Percentiles rank a stretch among this genome's conserved stretches.
Evolutionary conservation across 2,113 vertebrate genomes (phyloP).

Genomic region (Ovis canadensis): DNA sequence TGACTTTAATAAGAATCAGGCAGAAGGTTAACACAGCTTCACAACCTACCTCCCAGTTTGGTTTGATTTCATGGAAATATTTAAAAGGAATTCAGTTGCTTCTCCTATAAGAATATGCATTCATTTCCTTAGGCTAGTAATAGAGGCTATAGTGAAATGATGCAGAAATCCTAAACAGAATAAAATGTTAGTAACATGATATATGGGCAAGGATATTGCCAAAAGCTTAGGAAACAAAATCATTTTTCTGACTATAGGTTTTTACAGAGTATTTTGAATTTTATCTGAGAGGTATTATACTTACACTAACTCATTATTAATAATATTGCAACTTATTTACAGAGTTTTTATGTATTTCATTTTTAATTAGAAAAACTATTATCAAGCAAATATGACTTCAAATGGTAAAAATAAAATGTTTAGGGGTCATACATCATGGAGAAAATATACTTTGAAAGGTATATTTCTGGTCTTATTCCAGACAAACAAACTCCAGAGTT

Average conservation of each 20-base stretch:
- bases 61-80: background rate
- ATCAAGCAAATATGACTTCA: background rate
- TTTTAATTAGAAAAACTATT: slow-evolving; percentile 3
- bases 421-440: background rate
- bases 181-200: background rate
- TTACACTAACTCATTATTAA: background rate
- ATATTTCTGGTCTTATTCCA: background rate
- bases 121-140: background rate
- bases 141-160: background rate
- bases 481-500: background rate
- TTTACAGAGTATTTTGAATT: background rate
- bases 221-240: background rate
- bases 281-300: background rate
- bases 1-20: slow-evolving; percentile 24
- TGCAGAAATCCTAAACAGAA: background rate
- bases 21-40: background rate
- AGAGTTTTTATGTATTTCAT: background rate
- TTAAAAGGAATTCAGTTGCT: background rate
- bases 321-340: background rate
- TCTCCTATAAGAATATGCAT: background rate
- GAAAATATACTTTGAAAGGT: background rate
- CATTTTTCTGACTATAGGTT: background rate
- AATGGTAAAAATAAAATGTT: background rate
- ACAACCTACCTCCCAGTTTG: background rate
- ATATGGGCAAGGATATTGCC: background rate